Percentiles rank a stretch among this genome's conserved stretches.
phyloP scores from a whole-genome alignment of 2,888 invertebrate genomes.

The Hoplodrina blanda region DNA sequence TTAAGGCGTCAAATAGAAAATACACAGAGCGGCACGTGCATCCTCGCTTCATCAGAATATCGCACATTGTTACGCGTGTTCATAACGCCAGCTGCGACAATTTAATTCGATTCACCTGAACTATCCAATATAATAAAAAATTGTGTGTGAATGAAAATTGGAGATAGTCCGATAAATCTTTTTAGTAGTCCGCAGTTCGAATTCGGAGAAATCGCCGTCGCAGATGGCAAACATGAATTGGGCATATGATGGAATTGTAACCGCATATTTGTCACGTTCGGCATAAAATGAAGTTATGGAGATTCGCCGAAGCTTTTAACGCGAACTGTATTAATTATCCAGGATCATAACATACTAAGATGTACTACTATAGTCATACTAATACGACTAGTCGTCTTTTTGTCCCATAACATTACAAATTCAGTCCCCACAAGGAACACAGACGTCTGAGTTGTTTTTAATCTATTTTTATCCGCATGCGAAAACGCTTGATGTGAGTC shows the following conservation, averaged over 20 bases:
- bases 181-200: neutral
- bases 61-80: neutral
- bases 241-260: neutral
- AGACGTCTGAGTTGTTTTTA: too few relatives aligned
- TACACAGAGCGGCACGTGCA: too few relatives aligned
- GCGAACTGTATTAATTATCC: neutral
- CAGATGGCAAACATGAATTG: neutral
- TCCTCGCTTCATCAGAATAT: neutral
- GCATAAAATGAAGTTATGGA: neutral
- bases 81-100: too few relatives aligned
- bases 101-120: neutral
- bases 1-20: too few relatives aligned
- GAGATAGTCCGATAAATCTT: neutral
- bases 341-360: neutral
- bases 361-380: too few relatives aligned
- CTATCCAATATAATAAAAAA: neutral
- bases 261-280: neutral
- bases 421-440: too few relatives aligned
- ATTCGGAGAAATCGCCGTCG: neutral
- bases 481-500: too few relatives aligned
- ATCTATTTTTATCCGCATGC: too few relatives aligned
- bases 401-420: too few relatives aligned
- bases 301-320: slow-evolving; percentile 2
- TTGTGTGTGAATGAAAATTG: neutral
- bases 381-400: too few relatives aligned